Percentiles rank a stretch among this genome's conserved stretches.
Conservation (phyloP, 2,113 vertebrate genomes). For the Casuarius casuarius region DNA sequence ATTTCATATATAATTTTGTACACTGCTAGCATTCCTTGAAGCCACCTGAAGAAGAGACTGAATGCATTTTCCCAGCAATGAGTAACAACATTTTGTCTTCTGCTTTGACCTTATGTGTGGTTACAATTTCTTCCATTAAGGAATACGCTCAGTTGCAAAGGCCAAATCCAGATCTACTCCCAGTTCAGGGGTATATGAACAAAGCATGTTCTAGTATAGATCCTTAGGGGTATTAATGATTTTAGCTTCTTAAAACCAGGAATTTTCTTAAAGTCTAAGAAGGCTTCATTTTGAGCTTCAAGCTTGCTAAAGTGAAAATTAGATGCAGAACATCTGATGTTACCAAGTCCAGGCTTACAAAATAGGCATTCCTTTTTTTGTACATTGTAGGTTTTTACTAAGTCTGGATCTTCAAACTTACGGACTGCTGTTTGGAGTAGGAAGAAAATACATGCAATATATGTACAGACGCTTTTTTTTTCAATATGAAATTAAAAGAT, state of each 20-base stretch:
- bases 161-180: background rate
- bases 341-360: background rate
- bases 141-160: background rate
- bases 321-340: background rate
- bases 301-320: background rate
- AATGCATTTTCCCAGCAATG: background rate
- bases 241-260: background rate
- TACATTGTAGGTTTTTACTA: background rate
- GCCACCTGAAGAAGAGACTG: background rate
- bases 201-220: background rate
- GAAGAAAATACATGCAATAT: background rate
- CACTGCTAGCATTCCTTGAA: background rate
- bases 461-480: background rate
- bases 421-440: background rate
- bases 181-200: background rate
- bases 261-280: background rate
- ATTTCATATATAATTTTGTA: background rate
- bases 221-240: background rate
- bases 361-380: background rate
- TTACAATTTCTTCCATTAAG: background rate
- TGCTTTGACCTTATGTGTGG: background rate
- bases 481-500: background rate
- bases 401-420: background rate
- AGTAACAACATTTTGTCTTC: background rate
- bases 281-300: background rate